Conservation (phyloP, 2,888 invertebrate species). For the Agrotis ipsilon region DNA sequence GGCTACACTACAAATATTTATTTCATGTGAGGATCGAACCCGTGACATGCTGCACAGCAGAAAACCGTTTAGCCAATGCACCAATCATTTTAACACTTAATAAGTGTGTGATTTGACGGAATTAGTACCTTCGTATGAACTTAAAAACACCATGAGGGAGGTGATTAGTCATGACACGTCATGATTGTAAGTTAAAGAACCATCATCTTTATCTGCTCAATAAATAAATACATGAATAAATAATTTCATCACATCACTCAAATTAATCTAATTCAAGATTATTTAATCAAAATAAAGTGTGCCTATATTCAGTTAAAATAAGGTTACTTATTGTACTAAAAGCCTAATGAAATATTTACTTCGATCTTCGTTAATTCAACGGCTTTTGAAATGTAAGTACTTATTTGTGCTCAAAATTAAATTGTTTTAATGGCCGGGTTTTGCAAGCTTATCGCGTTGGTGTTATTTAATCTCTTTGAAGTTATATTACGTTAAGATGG, state of each 20-base stretch:
- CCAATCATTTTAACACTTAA: no score
- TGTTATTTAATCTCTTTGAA: constrained; percentile 58
- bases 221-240: not conserved
- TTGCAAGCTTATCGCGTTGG: constrained; percentile 34
- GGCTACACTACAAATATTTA: no score
- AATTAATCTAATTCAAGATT: not conserved
- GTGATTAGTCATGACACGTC: not conserved
- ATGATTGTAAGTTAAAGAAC: not conserved
- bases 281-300: not conserved
- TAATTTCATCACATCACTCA: not conserved
- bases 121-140: no score
- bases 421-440: constrained; percentile 35
- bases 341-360: constrained; percentile 44
- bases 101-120: no score
- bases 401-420: constrained; percentile 49
- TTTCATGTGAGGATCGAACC: no score
- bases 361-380: constrained; percentile 44
- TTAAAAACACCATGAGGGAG: no score
- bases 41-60: no score
- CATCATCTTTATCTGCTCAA: not conserved
- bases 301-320: not conserved
- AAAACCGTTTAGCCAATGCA: no score
- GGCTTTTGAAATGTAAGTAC: constrained; percentile 26
- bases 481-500: constrained; percentile 36
- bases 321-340: constrained; percentile 13